Base-by-base conservation (phyloP, 2,797 vertebrate genomes). In the Centropyge bicolor region DNA sequence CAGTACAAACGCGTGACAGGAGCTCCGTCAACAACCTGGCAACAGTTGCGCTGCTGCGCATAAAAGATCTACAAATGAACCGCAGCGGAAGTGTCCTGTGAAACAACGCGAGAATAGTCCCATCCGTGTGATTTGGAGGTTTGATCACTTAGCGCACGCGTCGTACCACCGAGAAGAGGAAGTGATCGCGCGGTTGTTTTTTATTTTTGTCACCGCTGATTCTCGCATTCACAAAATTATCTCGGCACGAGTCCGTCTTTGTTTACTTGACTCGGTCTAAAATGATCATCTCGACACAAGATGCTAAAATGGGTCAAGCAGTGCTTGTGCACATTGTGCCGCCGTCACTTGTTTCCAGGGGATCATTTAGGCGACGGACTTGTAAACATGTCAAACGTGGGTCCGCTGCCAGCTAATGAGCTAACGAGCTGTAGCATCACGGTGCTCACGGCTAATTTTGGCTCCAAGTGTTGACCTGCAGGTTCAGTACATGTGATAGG, bases 1-100 rank as follows among this genome's bases (percentile, higher is more conserved):
- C 93, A 91, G 83, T 78, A 84, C 89, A 83, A 74, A 64, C 95
- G 88, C 94, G 94, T 96, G 95, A 96, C 93, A 90, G 43, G 0
- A 3, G 70, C 82, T 49, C 78, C 51, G 77, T 88, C 86, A 70
- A 70, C 63, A 71, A 60, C 62, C 74, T 17, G 45, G 66, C 78
- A 75, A 31, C 66, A 3, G 40, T 64, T 80, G 74, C 81, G 72
- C 73, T 14, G 41, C 74, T 24, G 7, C 0, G 10, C 3, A 72
- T 31, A 31, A n/a, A 52, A 66, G 91, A 93, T 92, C 62, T 90
- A 10, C 7, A 92, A 55, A 17, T 67, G 10, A 74, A 0, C 8
- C 0, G 17, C 8, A 19, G 6, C 8, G 5, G 9, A 40, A 3
- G 31, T 5, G 17, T 2, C 0, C 0, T 0, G 0, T 3, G 3